Evolutionary conservation across 1,140 invertebrate species (phyloP).

Genomic region (Zaprionus taronus): DNA sequence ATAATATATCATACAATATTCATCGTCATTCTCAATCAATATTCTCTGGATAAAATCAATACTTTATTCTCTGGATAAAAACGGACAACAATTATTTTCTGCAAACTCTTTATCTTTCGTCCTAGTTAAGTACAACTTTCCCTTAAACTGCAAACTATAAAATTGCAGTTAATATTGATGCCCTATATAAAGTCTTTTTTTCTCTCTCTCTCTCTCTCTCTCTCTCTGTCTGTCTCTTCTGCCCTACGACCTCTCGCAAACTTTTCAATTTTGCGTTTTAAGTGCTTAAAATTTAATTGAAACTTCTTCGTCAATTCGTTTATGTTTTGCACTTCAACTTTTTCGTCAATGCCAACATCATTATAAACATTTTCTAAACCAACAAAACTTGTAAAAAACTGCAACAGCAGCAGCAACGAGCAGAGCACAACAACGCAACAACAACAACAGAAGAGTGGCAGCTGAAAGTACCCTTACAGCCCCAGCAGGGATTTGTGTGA

Average conservation of each 20-base stretch:
- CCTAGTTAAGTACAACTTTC: too few species aligned
- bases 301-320: constrained; percentile 12
- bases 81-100: too few species aligned
- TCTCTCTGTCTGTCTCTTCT: too few species aligned
- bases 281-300: constrained; percentile 17
- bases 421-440: too few species aligned
- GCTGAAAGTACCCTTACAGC: constrained; percentile 21
- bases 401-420: neutral
- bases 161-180: neutral
- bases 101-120: too few species aligned
- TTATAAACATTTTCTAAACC: constrained; percentile 45
- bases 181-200: neutral
- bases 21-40: too few species aligned
- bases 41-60: too few species aligned
- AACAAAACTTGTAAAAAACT: constrained; percentile 44
- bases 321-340: constrained; percentile 15
- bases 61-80: too few species aligned
- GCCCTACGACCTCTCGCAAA: neutral
- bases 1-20: too few species aligned
- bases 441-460: neutral
- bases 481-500: constrained; percentile 31
- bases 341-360: constrained; percentile 30
- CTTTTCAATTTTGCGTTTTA: constrained; percentile 9
- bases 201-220: too few species aligned
- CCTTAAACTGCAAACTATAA: neutral